Percentiles rank a stretch among this genome's conserved stretches.
These are phyloP conservation scores for Drosophila parvula DNA, from an alignment of 1,140 invertebrate genomes.

Conservation along the genomic window DNA sequence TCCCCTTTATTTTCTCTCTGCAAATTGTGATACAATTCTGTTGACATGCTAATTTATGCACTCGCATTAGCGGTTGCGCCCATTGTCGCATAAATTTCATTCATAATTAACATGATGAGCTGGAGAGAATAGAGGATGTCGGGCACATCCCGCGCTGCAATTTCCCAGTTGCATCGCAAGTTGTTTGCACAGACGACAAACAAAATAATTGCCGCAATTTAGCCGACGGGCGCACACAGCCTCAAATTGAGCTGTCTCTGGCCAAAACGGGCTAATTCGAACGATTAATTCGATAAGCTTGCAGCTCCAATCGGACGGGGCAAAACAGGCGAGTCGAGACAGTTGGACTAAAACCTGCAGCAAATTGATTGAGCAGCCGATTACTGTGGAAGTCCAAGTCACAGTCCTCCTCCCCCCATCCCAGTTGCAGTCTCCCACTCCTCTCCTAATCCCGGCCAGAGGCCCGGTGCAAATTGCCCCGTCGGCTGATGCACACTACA, in stretches of 20 bases:
- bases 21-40: constrained; percentile 34
- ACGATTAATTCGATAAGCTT: constrained; percentile 82
- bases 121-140: constrained; percentile 10
- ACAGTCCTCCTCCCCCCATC: neutral
- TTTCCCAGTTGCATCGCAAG: constrained; percentile 20
- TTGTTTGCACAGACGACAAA: constrained; percentile 64
- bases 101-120: constrained; percentile 79
- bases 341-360: constrained; percentile 68
- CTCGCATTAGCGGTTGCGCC: constrained; percentile 55
- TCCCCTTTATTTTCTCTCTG: constrained; percentile 11
- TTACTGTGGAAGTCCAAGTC: constrained; percentile 60
- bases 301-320: constrained; percentile 57
- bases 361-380: constrained; percentile 78
- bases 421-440: neutral
- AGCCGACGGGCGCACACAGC: constrained; percentile 14
- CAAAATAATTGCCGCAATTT: constrained; percentile 79
- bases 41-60: constrained; percentile 43
- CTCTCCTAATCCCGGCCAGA: constrained; percentile 16
- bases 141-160: constrained; percentile 13
- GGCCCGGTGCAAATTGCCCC: constrained; percentile 63
- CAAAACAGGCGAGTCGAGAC: constrained; percentile 35
- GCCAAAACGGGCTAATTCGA: constrained; percentile 65
- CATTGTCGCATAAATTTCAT: constrained; percentile 77
- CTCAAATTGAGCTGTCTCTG: constrained; percentile 69
- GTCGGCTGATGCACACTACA: constrained; percentile 36